phyloP scores from a whole-genome alignment of 2,888 invertebrate species.

The Lamproptera curius region DNA sequence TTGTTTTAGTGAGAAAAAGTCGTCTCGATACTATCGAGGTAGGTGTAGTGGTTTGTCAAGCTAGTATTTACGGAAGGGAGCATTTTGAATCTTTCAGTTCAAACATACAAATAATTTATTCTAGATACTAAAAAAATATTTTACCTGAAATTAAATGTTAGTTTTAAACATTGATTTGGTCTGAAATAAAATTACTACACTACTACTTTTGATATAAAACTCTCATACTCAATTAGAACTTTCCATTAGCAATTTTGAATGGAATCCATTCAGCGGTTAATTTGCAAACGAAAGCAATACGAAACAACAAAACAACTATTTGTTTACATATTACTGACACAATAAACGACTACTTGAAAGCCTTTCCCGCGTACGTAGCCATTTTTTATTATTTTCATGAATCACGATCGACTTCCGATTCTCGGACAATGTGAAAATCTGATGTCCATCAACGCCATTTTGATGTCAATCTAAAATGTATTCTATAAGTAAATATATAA shows the following conservation, averaged over 20 bases:
- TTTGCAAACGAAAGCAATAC: conserved; percentile 4
- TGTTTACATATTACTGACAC: conserved; percentile 19
- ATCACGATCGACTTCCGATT: conserved; percentile 63
- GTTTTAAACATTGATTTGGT: too few species aligned
- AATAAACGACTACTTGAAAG: conserved; percentile 33
- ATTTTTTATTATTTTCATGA: conserved; percentile 36
- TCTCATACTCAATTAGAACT: conserved; percentile 4
- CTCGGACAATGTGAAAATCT: conserved; percentile 45
- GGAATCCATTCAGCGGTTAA: conserved; percentile 9
- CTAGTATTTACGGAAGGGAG: too few species aligned
- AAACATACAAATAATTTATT: too few species aligned
- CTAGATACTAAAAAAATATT: too few species aligned
- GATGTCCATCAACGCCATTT: conserved; percentile 43
- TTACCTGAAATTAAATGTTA: too few species aligned
- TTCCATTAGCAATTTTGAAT: conserved; percentile 16
- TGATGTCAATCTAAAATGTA: conserved; percentile 28
- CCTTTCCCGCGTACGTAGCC: conserved; percentile 32
- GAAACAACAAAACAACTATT: conserved; percentile 10
- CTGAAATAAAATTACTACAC: too few species aligned
- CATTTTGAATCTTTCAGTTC: too few species aligned
- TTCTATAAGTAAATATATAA: too few species aligned
- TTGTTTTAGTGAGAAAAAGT: too few species aligned
- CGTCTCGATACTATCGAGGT: too few species aligned
- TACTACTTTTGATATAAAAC: not conserved
- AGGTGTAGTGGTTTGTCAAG: too few species aligned